Percentiles rank a stretch among this genome's conserved stretches.
phyloP scores from a whole-genome alignment of 2,888 invertebrate genomes.

The Sphaerophoria rueppellii region DNA sequence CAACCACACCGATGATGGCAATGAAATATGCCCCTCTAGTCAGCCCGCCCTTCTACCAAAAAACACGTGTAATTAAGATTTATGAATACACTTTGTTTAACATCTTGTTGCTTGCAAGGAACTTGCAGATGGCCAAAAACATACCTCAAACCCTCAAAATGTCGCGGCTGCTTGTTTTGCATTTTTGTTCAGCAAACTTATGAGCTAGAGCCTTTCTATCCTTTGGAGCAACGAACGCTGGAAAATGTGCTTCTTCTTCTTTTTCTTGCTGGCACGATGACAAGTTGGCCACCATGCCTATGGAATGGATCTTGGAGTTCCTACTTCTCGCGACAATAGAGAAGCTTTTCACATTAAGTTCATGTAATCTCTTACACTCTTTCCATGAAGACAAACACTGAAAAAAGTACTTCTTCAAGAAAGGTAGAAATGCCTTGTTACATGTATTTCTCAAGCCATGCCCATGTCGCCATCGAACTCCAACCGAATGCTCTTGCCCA shows the following conservation, averaged over 20 bases:
- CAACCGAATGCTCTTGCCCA: conserved; percentile 47
- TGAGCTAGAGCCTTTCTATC: neutral
- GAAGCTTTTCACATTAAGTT: conserved; percentile 68
- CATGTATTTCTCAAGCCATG: conserved; percentile 29
- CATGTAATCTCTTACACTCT: conserved; percentile 52
- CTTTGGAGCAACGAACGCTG: conserved; percentile 19
- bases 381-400: conserved; percentile 1
- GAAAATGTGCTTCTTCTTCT: conserved; percentile 5
- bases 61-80: conserved; percentile 76
- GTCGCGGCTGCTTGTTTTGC: conserved; percentile 8
- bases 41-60: conserved; percentile 51
- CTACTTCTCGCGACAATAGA: conserved; percentile 46
- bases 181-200: conserved; percentile 33
- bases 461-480: conserved; percentile 5
- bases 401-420: conserved; percentile 12
- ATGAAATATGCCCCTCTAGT: conserved; percentile 55
- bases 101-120: conserved; percentile 74
- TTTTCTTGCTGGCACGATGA: conserved; percentile 34
- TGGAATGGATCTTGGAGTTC: conserved; percentile 13
- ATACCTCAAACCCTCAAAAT: conserved; percentile 51
- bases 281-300: conserved; percentile 33
- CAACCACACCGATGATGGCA: conserved; percentile 64
- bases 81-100: conserved; percentile 74
- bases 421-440: conserved; percentile 21
- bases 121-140: conserved; percentile 68